These are phyloP conservation scores for Callocephalon fimbriatum DNA, from an alignment of 2,113 vertebrate species.

Conservation along the genomic window DNA sequence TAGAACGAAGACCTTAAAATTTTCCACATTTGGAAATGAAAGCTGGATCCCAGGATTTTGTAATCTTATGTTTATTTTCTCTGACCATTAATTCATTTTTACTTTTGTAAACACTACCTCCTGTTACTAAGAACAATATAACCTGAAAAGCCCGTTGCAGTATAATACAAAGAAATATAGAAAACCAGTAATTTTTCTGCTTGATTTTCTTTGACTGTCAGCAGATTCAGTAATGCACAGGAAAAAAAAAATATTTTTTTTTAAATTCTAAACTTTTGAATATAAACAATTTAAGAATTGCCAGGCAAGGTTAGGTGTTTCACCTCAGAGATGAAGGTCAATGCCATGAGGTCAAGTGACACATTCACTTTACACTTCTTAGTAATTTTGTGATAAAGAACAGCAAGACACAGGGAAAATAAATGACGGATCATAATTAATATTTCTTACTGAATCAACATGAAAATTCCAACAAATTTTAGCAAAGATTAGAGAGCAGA, in stretches of 20 bases:
- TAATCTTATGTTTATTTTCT: neutral
- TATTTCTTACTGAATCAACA: slow-evolving; percentile 59
- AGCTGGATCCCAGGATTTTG: neutral
- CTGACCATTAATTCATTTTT: neutral
- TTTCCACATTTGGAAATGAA: neutral
- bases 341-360: neutral
- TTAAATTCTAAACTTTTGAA: neutral
- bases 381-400: slow-evolving; percentile 36
- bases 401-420: slow-evolving; percentile 35
- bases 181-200: neutral
- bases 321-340: neutral
- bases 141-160: neutral
- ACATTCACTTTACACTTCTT: neutral
- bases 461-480: slow-evolving; percentile 64
- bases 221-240: neutral
- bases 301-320: neutral
- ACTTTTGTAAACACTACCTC: neutral
- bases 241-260: neutral
- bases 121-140: neutral
- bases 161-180: neutral
- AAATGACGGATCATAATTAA: slow-evolving; percentile 1
- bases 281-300: neutral
- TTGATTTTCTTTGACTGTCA: neutral
- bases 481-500: slow-evolving; percentile 38
- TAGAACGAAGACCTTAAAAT: neutral